Evolutionary conservation across 1,140 invertebrate genomes (phyloP).

Genomic region (Drosophila jambulina): DNA sequence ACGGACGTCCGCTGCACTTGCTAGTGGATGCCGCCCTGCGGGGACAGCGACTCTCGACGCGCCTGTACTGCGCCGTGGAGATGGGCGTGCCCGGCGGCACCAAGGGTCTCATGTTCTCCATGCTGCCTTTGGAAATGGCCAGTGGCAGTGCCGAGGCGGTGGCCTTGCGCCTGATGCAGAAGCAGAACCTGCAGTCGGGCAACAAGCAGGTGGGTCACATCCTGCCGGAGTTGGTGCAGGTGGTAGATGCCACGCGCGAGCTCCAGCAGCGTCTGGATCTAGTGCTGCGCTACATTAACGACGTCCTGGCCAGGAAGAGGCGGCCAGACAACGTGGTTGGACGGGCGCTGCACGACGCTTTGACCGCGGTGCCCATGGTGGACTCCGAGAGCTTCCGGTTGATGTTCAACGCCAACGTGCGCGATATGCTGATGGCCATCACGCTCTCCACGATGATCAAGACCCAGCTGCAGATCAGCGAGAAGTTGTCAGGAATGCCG

Average conservation of each 20-base stretch:
- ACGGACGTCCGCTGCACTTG: constrained; percentile 57
- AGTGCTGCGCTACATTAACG: constrained; percentile 64
- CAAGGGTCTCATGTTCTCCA: constrained; percentile 57
- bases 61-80: constrained; percentile 53
- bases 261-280: constrained; percentile 55
- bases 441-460: constrained; percentile 63
- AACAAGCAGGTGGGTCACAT: constrained; percentile 45
- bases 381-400: constrained; percentile 53
- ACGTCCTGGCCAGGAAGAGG: constrained; percentile 57
- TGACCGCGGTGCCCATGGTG: constrained; percentile 60
- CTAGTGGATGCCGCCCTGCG: constrained; percentile 54
- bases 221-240: constrained; percentile 52
- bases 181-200: constrained; percentile 18
- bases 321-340: constrained; percentile 59
- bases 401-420: constrained; percentile 61
- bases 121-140: constrained; percentile 48
- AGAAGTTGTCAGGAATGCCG: constrained; percentile 50
- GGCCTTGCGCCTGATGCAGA: constrained; percentile 56
- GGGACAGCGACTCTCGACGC: constrained; percentile 32
- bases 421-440: constrained; percentile 64
- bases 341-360: constrained; percentile 39
- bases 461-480: constrained; percentile 57
- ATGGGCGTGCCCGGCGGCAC: constrained; percentile 68
- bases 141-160: constrained; percentile 28
- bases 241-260: constrained; percentile 39